phyloP scores from a whole-genome alignment of 2,797 vertebrate species.

The Parauchenoglanis ngamensis region DNA sequence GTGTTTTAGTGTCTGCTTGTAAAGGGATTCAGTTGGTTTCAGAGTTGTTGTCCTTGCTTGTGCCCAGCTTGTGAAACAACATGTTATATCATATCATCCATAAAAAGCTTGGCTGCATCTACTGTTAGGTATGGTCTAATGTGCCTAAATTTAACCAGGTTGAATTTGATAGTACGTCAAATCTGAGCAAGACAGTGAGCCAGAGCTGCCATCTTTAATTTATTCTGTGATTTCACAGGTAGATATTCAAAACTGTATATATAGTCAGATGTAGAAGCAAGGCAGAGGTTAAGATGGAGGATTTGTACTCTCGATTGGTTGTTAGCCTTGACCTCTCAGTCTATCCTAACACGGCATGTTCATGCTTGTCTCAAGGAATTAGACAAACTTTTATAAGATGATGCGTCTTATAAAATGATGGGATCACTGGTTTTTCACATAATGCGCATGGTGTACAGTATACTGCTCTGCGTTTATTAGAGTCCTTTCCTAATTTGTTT shows the following conservation, averaged over 20 bases:
- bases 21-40: too few species aligned
- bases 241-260: neutral
- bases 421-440: conserved; percentile 7
- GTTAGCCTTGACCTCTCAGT: neutral
- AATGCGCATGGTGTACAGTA: neutral
- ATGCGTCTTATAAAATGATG: conserved; percentile 9
- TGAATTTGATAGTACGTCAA: too few species aligned
- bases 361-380: neutral
- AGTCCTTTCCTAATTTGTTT: conserved; percentile 49
- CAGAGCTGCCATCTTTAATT: neutral
- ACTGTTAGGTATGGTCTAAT: too few species aligned
- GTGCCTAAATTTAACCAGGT: too few species aligned
- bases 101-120: too few species aligned
- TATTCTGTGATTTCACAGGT: neutral
- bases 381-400: neutral
- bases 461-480: neutral
- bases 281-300: neutral
- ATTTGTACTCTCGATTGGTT: neutral
- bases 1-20: too few species aligned
- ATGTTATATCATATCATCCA: too few species aligned
- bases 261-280: neutral
- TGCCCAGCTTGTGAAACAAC: too few species aligned
- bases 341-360: neutral
- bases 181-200: too few species aligned
- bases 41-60: too few species aligned